A percentile compares a stretch with the other conserved stretches of the same genome.
phyloP scores from a whole-genome alignment of 2,113 vertebrate species.

The Megatriorchis doriae region DNA sequence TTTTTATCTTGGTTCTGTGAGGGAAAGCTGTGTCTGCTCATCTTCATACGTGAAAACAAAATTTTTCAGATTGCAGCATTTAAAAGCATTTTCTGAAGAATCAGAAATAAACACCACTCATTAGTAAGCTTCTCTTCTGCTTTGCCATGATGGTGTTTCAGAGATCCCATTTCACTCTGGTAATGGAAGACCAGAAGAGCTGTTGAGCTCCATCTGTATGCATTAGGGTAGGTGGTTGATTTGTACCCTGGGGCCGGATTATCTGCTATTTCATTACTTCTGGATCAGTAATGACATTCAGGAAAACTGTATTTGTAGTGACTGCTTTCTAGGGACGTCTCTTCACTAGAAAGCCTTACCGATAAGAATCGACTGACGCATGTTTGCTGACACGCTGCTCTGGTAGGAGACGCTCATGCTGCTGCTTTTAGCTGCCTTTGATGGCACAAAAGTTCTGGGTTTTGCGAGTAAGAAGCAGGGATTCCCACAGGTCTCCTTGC shows the following conservation, averaged over 20 bases:
- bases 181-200: conserved; percentile 32
- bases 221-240: conserved; percentile 56
- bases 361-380: background rate
- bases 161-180: conserved; percentile 5
- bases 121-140: background rate
- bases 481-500: background rate
- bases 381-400: background rate
- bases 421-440: background rate
- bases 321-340: conserved; percentile 54
- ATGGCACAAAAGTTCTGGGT: background rate
- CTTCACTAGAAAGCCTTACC: background rate
- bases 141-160: background rate
- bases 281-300: conserved; percentile 52
- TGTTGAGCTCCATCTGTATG: conserved; percentile 55
- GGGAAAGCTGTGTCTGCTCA: background rate
- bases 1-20: background rate
- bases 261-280: conserved; percentile 64
- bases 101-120: background rate
- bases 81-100: background rate
- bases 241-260: conserved; percentile 51
- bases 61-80: background rate
- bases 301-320: conserved; percentile 34
- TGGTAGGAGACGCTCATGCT: background rate
- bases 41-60: background rate
- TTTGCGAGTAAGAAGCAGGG: background rate